These are phyloP conservation scores for Anthopleura xanthogrammica DNA, from an alignment of 92 coral and sea anemone species.

Conservation along the genomic window DNA sequence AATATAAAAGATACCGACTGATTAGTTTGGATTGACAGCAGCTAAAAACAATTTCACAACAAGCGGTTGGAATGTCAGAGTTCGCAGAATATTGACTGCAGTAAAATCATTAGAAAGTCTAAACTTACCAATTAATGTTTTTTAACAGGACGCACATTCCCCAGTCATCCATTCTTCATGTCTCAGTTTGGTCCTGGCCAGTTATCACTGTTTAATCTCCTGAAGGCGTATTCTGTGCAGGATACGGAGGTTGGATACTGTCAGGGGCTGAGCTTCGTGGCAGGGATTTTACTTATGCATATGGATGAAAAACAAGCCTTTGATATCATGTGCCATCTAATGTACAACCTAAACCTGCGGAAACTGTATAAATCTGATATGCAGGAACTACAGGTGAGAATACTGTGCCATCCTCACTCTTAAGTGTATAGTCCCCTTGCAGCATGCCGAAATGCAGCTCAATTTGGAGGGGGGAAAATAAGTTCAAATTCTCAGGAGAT, in stretches of 20 bases:
- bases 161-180: slow-evolving; percentile 92
- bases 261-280: slow-evolving; percentile 98
- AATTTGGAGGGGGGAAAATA: too few relatives aligned
- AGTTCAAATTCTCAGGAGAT: too few relatives aligned
- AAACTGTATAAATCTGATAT: slow-evolving; percentile 94
- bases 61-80: too few relatives aligned
- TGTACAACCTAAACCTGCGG: slow-evolving; percentile 69
- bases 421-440: too few relatives aligned
- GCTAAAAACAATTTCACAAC: too few relatives aligned
- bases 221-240: slow-evolving; percentile 87
- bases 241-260: slow-evolving; percentile 99
- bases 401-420: background rate
- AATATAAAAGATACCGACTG: too few relatives aligned
- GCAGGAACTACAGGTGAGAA: slow-evolving; percentile 87
- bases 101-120: too few relatives aligned
- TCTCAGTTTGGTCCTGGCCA: slow-evolving; percentile 92
- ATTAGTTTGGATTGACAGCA: too few relatives aligned
- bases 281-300: slow-evolving; percentile 96
- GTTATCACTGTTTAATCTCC: slow-evolving; percentile 81
- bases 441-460: too few relatives aligned
- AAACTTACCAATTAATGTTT: background rate
- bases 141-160: slow-evolving; percentile 87
- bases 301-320: slow-evolving; percentile 87
- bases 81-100: too few relatives aligned
- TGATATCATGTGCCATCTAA: slow-evolving; percentile 76